Base-by-base conservation (phyloP, 2,797 vertebrate species). In the Salmo trutta region DNA sequence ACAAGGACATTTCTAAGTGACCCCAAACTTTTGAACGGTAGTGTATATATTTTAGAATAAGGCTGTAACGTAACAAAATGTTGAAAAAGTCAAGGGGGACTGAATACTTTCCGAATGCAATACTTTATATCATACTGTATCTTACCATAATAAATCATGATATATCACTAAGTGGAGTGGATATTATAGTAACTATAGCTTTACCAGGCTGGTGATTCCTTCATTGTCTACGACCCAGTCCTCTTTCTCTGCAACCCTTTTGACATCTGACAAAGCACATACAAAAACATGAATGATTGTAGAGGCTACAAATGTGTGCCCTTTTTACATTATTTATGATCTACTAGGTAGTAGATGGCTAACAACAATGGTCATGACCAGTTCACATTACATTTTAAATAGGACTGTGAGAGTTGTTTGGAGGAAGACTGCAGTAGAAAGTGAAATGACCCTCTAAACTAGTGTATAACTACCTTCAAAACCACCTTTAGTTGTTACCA, bases 191-290 rank as follows among this genome's bases (percentile, higher is more conserved):
- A 64, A 24, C 3, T 10, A 10, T 10, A 64, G 59, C 12, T 27
- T 64, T 64, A 99, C 98, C 92, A 99, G 90, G 12, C 95, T 95
- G 70, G 97, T 99, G 87, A 98, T 93, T 68, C 97, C 97, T 88
- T 99, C 96, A 54, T 98, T 99, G 88, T 98, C 97, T 27, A 99
- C 96, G 77, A 96, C 83, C 97, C 98, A 99, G 90, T 99, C 97
- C 89, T 99, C 98, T 85, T 98, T 98, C 88, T 98, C 97, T 73
- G 97, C 94, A 76, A 99, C 91, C 62, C 95, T 94, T 89, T 96
- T 98, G 62, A 97, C 94, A 91, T 98, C 98, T 99, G 81, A 8
- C 86, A 1, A 62, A 21, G 53, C 71, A 71, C 41, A 47, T 47
- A 14, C 10, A 47, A 47, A 12, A 47, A 47, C 41, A 47, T 47